Conservation (phyloP, 2,797 vertebrate genomes). For the Malacoraja senta region DNA sequence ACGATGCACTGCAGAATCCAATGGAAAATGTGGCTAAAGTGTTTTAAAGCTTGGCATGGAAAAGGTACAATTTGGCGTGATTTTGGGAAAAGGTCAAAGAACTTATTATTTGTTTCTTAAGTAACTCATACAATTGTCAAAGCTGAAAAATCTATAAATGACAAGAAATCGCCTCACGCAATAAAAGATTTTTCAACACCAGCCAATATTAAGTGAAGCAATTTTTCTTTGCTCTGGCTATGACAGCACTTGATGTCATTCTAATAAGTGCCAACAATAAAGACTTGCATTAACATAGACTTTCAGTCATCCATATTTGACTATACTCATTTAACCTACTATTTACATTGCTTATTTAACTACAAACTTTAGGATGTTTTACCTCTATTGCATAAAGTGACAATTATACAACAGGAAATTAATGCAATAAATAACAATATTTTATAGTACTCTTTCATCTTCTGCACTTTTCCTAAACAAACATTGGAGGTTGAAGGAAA, state of each 20-base stretch:
- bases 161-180: constrained; percentile 14
- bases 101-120: constrained; percentile 1
- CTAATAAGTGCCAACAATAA: not conserved
- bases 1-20: not conserved
- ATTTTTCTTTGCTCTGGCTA: constrained; percentile 14
- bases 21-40: constrained; percentile 21
- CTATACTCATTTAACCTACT: not conserved
- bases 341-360: not conserved
- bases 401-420: not conserved
- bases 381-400: not conserved
- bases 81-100: constrained; percentile 18
- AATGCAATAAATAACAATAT: not conserved
- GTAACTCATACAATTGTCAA: constrained; percentile 15
- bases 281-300: not conserved
- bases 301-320: not conserved
- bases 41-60: constrained; percentile 15
- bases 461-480: not conserved
- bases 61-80: not conserved
- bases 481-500: not conserved
- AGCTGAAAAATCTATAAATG: constrained; percentile 12
- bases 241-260: not conserved
- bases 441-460: not conserved
- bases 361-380: not conserved
- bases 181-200: not conserved
- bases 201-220: constrained; percentile 6